These are phyloP conservation scores for Batillaria attramentaria DNA, from an alignment of 1,140 invertebrate species.

Conservation along the genomic window DNA sequence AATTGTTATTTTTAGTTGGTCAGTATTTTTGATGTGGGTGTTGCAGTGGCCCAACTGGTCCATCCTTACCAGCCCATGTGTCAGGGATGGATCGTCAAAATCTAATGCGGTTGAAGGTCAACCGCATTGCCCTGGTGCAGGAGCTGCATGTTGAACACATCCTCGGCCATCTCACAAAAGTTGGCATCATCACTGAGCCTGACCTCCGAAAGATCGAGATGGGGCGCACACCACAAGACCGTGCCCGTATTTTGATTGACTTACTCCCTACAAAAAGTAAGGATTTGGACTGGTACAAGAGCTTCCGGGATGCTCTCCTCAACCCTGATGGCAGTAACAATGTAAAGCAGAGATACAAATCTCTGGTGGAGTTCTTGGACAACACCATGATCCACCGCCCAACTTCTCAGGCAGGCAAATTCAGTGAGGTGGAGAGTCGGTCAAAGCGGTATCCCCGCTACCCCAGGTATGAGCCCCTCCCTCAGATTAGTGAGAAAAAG, in stretches of 20 bases:
- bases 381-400: conserved; percentile 65
- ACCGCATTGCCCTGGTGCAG: conserved; percentile 67
- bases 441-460: background rate
- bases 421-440: conserved; percentile 36
- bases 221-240: conserved; percentile 60
- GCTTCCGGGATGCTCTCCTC: conserved; percentile 57
- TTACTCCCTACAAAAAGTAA: conserved; percentile 61
- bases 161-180: conserved; percentile 49
- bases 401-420: conserved; percentile 51
- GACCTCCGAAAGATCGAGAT: conserved; percentile 58
- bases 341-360: conserved; percentile 56
- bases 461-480: conserved; percentile 54
- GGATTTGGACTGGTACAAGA: conserved; percentile 64
- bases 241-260: conserved; percentile 63
- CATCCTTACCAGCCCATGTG: background rate
- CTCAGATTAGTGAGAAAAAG: conserved; percentile 48
- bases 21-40: background rate
- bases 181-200: conserved; percentile 52
- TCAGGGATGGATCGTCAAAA: conserved; percentile 62
- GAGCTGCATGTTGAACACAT: conserved; percentile 67
- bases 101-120: conserved; percentile 65
- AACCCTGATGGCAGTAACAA: conserved; percentile 56
- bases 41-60: conserved; percentile 1
- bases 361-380: conserved; percentile 68
- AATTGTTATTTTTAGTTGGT: background rate